Evolutionary conservation across 2,888 invertebrate species (phyloP).

Genomic region (Leptopterna dolabrata): DNA sequence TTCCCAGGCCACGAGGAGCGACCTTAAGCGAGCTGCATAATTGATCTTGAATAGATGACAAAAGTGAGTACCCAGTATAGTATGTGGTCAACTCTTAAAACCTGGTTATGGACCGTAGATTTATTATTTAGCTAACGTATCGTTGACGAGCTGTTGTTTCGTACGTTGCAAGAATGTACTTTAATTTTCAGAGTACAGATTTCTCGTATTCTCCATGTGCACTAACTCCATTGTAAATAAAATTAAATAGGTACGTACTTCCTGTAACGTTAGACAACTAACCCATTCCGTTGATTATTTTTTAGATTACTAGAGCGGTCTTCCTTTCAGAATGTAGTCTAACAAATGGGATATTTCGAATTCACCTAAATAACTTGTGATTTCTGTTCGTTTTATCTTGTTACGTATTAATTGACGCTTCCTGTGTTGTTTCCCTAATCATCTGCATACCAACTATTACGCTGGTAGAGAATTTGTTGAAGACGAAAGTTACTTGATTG

Average conservation of each 20-base stretch:
- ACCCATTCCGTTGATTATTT: not conserved
- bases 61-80: not conserved
- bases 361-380: not conserved
- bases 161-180: not conserved
- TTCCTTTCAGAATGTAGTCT: not conserved
- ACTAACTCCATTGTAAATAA: not conserved
- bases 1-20: conserved; percentile 3
- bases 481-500: not conserved
- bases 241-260: not conserved
- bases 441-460: not conserved
- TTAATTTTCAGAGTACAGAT: conserved; percentile 14
- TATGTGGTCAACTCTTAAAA: not conserved
- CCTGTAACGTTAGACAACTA: not conserved
- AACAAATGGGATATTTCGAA: not conserved
- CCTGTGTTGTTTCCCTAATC: not conserved
- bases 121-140: not conserved
- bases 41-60: not conserved
- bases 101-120: conserved; percentile 22
- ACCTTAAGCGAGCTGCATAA: not conserved
- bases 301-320: not conserved
- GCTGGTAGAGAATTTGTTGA: not conserved
- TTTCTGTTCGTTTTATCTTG: not conserved
- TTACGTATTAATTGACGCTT: not conserved
- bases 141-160: not conserved
- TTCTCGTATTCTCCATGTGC: conserved; percentile 27